Evolutionary conservation across 2,888 invertebrate genomes (phyloP).

Genomic region (Ashinkailepas kermadecensis): DNA sequence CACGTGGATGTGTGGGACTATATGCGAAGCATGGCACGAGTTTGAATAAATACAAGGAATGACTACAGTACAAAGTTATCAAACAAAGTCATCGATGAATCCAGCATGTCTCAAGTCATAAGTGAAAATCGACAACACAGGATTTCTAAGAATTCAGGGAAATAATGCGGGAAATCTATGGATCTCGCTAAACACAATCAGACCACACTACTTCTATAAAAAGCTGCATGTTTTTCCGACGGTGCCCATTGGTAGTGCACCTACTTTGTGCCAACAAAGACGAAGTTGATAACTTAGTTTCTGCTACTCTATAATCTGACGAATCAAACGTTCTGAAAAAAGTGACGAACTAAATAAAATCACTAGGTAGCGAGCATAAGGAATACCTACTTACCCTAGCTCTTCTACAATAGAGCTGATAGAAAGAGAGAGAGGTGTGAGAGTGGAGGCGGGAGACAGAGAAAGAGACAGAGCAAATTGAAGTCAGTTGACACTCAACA

Average conservation of each 20-base stretch:
- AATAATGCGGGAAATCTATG: too few species aligned
- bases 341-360: background rate
- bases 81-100: too few species aligned
- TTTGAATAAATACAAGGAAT: too few species aligned
- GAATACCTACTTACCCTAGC: slow-evolving; percentile 5
- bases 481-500: background rate
- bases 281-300: background rate
- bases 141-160: too few species aligned
- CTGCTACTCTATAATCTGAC: background rate
- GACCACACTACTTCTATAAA: background rate
- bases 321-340: background rate
- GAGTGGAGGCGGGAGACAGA: slow-evolving; percentile 7
- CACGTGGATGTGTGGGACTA: too few species aligned
- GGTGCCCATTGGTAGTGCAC: background rate
- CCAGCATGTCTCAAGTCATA: too few species aligned
- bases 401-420: slow-evolving; percentile 22
- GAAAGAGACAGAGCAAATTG: background rate
- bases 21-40: too few species aligned
- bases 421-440: slow-evolving; percentile 20
- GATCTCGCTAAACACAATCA: too few species aligned
- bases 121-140: too few species aligned
- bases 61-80: too few species aligned
- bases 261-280: background rate
- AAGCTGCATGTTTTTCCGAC: background rate
- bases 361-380: background rate